Evolutionary conservation across 2,797 vertebrate genomes (phyloP).

Genomic region (Rhinophrynus dorsalis): DNA sequence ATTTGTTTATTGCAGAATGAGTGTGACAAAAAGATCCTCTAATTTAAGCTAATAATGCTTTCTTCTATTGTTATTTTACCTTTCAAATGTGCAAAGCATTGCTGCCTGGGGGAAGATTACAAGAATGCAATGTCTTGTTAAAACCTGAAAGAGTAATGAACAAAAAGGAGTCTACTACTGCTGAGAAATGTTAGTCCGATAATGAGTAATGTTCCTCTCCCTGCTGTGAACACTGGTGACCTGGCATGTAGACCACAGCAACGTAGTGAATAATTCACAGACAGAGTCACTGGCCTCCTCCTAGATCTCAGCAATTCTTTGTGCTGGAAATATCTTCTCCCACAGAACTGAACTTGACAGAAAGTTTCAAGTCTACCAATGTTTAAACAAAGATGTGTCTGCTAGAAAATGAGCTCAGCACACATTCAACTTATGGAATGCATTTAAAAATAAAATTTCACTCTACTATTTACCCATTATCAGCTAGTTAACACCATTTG

Average conservation of each 20-base stretch:
- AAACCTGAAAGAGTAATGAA: constrained; percentile 68
- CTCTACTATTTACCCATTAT: constrained; percentile 41
- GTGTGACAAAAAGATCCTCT: constrained; percentile 27
- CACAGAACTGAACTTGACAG: constrained; percentile 61
- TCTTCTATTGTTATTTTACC: constrained; percentile 58
- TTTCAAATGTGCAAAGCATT: constrained; percentile 56
- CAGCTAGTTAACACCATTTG: constrained; percentile 50
- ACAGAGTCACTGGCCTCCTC: constrained; percentile 64
- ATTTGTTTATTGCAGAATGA: constrained; percentile 61
- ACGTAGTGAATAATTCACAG: constrained; percentile 68
- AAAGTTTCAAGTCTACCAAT: constrained; percentile 60
- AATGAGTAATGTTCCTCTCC: constrained; percentile 65
- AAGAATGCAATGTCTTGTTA: constrained; percentile 75
- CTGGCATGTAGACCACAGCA: constrained; percentile 64
- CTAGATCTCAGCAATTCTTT: constrained; percentile 64
- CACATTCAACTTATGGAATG: constrained; percentile 43
- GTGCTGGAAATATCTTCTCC: constrained; percentile 69
- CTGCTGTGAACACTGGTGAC: constrained; percentile 60
- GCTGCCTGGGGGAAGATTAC: constrained; percentile 71
- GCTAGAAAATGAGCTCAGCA: constrained; percentile 36
- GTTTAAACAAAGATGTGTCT: constrained; percentile 66
- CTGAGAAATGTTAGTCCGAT: constrained; percentile 56
- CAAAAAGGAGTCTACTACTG: constrained; percentile 55
- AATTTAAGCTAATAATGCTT: constrained; percentile 61
- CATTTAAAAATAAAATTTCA: constrained; percentile 20